Evolutionary conservation across 2,113 vertebrate species (phyloP), one percentile per base, ranked within the genome.

Genomic region (Struthio camelus): DNA sequence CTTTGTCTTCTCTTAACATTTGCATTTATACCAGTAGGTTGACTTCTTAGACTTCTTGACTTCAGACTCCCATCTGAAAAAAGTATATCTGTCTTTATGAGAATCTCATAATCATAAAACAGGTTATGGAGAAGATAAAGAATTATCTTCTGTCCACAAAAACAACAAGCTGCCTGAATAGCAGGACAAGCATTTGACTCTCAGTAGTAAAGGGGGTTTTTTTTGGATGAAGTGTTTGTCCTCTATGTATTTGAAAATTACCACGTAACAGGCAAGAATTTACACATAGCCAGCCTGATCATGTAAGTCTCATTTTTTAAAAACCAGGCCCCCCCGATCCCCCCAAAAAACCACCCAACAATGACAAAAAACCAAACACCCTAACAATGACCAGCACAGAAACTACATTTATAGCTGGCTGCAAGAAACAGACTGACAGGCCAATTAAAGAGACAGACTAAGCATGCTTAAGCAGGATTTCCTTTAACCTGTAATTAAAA

Each of bases 391-490:
- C n/a, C 58, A 72, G 2, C 61, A 42, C 32, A 69, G 64, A 90
- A 92, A 79, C 36, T 61, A 22, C n/a, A 80, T 53, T 61, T 78
- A 50, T 2, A 89, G 42, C 40, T 75, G 38, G 28, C 22, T 83
- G 5, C 75, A 58, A 87, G 58, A 86, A 97, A 90, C 28, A 80
- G 73, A 10, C 8, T 44, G n/a, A 25, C 67, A 69, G 24, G 83
- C 75, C 62, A 84, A 78, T 90, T 97, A 89, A 83, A 71, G 72
- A 95, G 87, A 77, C 14, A 90, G 54, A 90, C 59, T 70, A 73
- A 96, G 62, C 32, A 18, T 80, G 93, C 79, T 96, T 93, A 91
- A 97, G 90, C 89, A 96, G 77, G 93, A 97, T 88, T 97, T 91
- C 86, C 54, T 76, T 66, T 96, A 96, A 96, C 70, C 82, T 93